A percentile compares a stretch with the other conserved stretches of the same genome.
Conservation (phyloP, 2,797 vertebrate species). For the Odontamblyopus lacepedii region DNA sequence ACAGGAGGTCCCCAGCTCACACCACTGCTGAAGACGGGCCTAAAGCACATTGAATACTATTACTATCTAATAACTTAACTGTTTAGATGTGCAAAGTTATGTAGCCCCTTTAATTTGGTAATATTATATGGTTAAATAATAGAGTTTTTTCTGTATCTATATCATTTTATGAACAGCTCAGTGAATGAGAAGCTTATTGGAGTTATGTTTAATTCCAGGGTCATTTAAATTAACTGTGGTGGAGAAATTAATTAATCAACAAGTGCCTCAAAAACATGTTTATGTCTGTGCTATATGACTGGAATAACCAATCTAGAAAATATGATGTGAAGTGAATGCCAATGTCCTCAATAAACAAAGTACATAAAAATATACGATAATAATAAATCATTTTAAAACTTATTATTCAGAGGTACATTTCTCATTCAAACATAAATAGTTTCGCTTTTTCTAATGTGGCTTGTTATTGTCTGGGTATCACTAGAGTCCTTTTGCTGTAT, state of each 20-base stretch:
- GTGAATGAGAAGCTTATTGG: no score
- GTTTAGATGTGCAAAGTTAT: background rate
- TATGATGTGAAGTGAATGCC: background rate
- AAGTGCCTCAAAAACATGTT: no score
- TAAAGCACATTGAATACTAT: background rate
- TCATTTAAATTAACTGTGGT: no score
- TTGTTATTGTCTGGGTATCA: no score
- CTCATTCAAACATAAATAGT: no score
- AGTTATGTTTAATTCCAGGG: no score
- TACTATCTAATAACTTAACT: background rate
- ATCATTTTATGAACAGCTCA: no score
- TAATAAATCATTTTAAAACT: no score
- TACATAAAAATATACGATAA: no score
- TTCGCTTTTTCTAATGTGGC: no score
- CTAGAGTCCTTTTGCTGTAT: no score
- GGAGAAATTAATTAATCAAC: no score
- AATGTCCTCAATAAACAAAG: background rate
- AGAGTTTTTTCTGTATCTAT: background rate
- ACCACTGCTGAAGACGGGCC: slow-evolving; percentile 10
- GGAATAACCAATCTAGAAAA: background rate
- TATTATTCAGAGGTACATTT: background rate
- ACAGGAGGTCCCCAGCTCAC: slow-evolving; percentile 65
- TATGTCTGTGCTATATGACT: background rate
- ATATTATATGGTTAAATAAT: background rate
- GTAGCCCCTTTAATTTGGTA: background rate